These are phyloP conservation scores for Melanargia galathea DNA, from an alignment of 2,888 invertebrate genomes.

Conservation along the genomic window DNA sequence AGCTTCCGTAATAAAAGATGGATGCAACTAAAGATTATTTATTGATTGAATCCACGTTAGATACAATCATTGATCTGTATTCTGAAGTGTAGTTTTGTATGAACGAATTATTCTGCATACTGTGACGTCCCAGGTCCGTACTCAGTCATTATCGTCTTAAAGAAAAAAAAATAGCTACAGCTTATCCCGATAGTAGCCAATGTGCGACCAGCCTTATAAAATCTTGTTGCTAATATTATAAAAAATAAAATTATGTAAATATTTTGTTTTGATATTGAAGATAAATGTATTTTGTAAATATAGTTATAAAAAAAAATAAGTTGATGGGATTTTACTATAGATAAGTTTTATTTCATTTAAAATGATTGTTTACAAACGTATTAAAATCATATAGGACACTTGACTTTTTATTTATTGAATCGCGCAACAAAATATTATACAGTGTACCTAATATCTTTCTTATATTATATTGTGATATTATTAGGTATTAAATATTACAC, in stretches of 20 bases:
- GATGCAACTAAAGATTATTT: too few relatives aligned
- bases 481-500: too few relatives aligned
- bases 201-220: slow-evolving; percentile 1
- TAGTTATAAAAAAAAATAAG: slow-evolving; percentile 24
- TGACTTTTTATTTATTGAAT: slow-evolving; percentile 32
- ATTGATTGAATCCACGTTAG: too few relatives aligned
- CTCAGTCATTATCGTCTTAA: too few relatives aligned
- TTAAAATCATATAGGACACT: slow-evolving; percentile 37
- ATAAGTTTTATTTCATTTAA: slow-evolving; percentile 30
- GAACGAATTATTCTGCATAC: too few relatives aligned
- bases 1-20: too few relatives aligned
- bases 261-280: slow-evolving; percentile 25
- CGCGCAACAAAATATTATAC: neutral
- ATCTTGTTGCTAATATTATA: slow-evolving; percentile 27
- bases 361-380: slow-evolving; percentile 34
- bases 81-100: too few relatives aligned
- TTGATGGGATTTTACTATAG: slow-evolving; percentile 36
- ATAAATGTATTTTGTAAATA: slow-evolving; percentile 34
- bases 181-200: neutral
- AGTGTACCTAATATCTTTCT: too few relatives aligned
- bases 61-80: too few relatives aligned
- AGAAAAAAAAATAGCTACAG: too few relatives aligned
- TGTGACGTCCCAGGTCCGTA: too few relatives aligned
- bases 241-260: slow-evolving; percentile 29
- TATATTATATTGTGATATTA: too few relatives aligned